Conservation (phyloP, 2,113 vertebrate species). For the Leucoraja erinaceus region DNA sequence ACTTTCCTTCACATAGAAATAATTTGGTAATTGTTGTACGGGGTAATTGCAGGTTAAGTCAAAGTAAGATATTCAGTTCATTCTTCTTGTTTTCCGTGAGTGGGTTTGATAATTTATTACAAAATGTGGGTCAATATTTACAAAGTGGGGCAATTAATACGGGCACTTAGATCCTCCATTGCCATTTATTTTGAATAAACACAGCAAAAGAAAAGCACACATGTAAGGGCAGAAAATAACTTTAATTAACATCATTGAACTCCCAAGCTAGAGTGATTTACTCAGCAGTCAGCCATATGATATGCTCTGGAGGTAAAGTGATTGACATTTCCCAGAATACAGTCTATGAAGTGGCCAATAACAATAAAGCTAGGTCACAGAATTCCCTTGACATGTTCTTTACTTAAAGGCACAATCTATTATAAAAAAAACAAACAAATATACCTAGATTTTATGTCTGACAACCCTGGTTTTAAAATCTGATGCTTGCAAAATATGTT, state of each 20-base stretch:
- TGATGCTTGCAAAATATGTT: not conserved
- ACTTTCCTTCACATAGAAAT: not conserved
- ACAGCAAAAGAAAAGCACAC: not conserved
- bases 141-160: not conserved
- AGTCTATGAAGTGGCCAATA: not conserved
- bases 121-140: not conserved
- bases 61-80: not conserved
- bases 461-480: not conserved
- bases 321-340: conserved; percentile 6
- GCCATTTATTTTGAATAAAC: not conserved
- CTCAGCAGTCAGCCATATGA: not conserved
- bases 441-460: not conserved
- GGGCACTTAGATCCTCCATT: too few species aligned
- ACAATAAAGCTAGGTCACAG: not conserved
- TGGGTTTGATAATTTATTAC: not conserved
- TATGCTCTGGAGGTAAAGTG: not conserved
- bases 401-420: not conserved
- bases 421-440: not conserved
- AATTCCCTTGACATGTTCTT: not conserved
- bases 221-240: not conserved
- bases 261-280: not conserved
- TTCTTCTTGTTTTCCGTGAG: not conserved
- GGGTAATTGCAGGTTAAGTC: not conserved
- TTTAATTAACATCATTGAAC: conserved; percentile 25
- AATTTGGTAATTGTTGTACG: too few species aligned